Base-by-base conservation (phyloP, 2,888 invertebrate genomes). In the Ophioninae sp. region DNA sequence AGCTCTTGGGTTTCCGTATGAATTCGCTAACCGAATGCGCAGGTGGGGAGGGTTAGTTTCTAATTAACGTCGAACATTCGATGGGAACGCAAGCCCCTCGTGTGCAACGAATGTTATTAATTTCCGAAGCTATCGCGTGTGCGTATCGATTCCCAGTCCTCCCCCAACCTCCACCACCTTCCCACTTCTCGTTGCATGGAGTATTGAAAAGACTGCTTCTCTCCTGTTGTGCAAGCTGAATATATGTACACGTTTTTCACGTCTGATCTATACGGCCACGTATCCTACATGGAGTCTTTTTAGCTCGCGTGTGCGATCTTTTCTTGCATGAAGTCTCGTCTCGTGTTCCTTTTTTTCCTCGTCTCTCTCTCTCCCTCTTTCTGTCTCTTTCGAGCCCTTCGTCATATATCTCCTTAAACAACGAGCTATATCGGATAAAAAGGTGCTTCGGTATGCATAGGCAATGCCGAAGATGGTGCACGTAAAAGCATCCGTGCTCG, bases 381-480 rank as follows among this genome's bases (percentile, higher is more conserved):
- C 67, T 37, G 59, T 20, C 17, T 59, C 57, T 23, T 7, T 37
- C 21, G 30, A 30, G 30, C 30, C 50, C 44, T 72, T 41, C 21
- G 21, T 20, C 57, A 61, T 77, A 77, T 59, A 56, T 68, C 67
- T 77, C 44, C 65, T 67, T 8, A 70, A 74, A 70, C 57, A 44
- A 59, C 67, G 68, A 73, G 72, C 50, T 64, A 67, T 23, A 56
- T n/a, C 67, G 79, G 74, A 79, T 82, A 82, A 82, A 82, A 69
- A 82, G 79, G 82, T 82, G 37, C 74, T 82, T 75, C 74, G 70
- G 79, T 82, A 82, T 82, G 82, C 82, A 82, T 82, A 79, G 75
- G 78, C 82, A 30, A 70, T 20, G 41, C 64, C 50, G 69, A 74
- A 74, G 82, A 74, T 20, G 70, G 44, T 37, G 30, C 56, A n/a